phyloP scores from a whole-genome alignment of 2,888 invertebrate genomes.

The Sesamia inferens region DNA sequence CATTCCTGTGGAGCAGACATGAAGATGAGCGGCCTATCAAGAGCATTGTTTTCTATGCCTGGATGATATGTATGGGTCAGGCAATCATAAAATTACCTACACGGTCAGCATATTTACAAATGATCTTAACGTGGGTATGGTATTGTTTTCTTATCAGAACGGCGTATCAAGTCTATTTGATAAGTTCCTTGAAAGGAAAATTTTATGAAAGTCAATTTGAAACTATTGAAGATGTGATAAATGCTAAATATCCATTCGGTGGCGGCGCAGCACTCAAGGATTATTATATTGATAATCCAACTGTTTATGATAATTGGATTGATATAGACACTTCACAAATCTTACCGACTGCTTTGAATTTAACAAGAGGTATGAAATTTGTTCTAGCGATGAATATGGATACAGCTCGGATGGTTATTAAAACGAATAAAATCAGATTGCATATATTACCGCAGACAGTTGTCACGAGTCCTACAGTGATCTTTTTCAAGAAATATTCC shows the following conservation, averaged over 20 bases:
- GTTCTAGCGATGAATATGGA: conserved; percentile 77
- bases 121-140: conserved; percentile 79
- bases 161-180: conserved; percentile 80
- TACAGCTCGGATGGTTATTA: conserved; percentile 68
- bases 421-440: conserved; percentile 65
- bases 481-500: conserved; percentile 83
- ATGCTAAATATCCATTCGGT: conserved; percentile 76
- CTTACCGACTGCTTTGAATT: conserved; percentile 64
- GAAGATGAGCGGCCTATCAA: conserved; percentile 55
- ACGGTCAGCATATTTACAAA: conserved; percentile 70
- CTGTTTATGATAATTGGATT: conserved; percentile 75
- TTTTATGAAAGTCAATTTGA: conserved; percentile 72
- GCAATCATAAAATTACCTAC: conserved; percentile 73
- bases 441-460: conserved; percentile 75
- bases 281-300: conserved; percentile 75
- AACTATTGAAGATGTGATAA: conserved; percentile 76
- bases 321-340: conserved; percentile 70
- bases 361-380: conserved; percentile 76
- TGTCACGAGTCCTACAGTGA: conserved; percentile 72
- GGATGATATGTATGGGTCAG: conserved; percentile 82
- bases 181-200: conserved; percentile 78
- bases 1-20: conserved; percentile 51
- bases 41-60: conserved; percentile 74
- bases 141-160: conserved; percentile 82
- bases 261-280: conserved; percentile 78